Conservation (phyloP, 1,140 invertebrate genomes). For the Aphelenchoides fujianensis region DNA sequence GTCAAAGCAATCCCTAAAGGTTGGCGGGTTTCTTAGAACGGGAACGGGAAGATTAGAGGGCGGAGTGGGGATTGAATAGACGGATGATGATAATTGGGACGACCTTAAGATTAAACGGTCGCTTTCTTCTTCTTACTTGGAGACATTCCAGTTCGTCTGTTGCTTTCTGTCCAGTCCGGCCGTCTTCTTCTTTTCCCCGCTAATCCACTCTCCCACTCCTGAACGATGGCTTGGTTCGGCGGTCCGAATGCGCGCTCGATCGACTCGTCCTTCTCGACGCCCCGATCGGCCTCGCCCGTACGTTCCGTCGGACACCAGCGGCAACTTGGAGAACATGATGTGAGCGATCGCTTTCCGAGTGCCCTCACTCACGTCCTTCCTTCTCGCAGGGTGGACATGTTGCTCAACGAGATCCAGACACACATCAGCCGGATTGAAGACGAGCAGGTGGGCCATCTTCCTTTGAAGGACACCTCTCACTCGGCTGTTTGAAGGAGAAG, state of each 20-base stretch:
- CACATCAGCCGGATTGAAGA: conserved; percentile 32
- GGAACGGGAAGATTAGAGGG: no score
- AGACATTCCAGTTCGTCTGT: not conserved
- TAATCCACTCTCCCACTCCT: not conserved
- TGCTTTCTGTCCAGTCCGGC: not conserved
- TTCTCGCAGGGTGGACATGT: conserved; percentile 30
- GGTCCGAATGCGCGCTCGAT: conserved; percentile 3
- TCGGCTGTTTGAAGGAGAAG: conserved; percentile 32
- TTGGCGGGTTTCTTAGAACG: not conserved
- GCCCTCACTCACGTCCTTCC: no score
- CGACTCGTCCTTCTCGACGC: conserved; percentile 6
- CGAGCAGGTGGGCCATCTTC: conserved; percentile 27
- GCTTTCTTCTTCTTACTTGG: not conserved
- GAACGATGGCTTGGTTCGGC: not conserved
- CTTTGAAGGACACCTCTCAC: not conserved
- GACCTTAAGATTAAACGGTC: not conserved
- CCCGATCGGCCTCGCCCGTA: conserved; percentile 40
- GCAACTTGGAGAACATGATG: conserved; percentile 38
- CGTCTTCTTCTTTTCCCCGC: not conserved
- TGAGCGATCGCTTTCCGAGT: no score
- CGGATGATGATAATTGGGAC: no score
- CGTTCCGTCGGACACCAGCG: conserved; percentile 28
- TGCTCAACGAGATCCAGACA: conserved; percentile 34
- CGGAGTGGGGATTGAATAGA: no score
- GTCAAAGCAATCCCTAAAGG: not conserved